Evolutionary conservation across 2,113 vertebrate species (phyloP), one percentile per base, ranked within the genome.

Genomic region (Coregonus clupeaformis): DNA sequence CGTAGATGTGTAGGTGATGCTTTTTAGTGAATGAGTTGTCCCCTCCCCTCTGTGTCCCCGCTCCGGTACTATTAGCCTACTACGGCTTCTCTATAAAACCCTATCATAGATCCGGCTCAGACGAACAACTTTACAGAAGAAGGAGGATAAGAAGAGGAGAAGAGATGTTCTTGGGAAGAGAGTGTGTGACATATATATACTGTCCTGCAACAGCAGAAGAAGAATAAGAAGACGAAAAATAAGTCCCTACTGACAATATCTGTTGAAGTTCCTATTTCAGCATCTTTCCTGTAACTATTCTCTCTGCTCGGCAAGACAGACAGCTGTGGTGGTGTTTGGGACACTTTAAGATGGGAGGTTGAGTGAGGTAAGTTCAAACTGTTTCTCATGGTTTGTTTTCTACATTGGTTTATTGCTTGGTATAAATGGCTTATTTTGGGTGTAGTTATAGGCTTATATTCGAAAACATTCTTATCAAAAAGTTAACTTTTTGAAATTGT

Each of bases 1-100:
- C 94, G 95, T 94, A 95, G 93, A 93, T 95, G 95, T 95, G 95
- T 95, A 96, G 95, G 95, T 95, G 94, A 94, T 93, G 93, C 92
- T 94, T 95, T 92, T 92, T 91, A 91, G 91, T 96, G 95, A 96
- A 96, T 95, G 95, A 95, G 94, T 90, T 83, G 88, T 87, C 88
- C 79, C 88, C 77, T 76, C 24, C 72, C 14, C 72, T 77, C 77
- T 72, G 49, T 52, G 49, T 84, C 77, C 68, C 74, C 86, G 83
- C 82, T 86, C 72, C 7, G 14, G 82, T 85, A 92, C 91, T 91
- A 95, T 93, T 94, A 42, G 36, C 36, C 36, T 42, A 95, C 94
- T 94, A 93, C 89, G 81, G 92, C 91, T 92, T 92, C 93, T 91
- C 91, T 95, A 95, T 96, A 96, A 95, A 96, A 95, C 91, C 91